Percentiles rank a stretch among this genome's conserved stretches.
Evolutionary conservation across 2,797 vertebrate species (phyloP).

Genomic region (Podargus strigoides): DNA sequence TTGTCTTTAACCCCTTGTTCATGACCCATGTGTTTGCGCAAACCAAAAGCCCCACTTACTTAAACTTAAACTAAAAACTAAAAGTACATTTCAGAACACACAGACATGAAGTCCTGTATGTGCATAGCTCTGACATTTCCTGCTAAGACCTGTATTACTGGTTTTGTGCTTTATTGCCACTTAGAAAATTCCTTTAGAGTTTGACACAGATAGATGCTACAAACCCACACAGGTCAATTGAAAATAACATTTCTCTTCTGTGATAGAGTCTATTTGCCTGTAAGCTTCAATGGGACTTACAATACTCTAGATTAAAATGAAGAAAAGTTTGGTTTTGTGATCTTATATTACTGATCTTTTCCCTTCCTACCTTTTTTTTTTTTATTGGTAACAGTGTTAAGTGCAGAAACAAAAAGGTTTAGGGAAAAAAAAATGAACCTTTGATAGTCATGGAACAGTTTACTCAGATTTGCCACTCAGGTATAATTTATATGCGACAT

Average conservation of each 20-base stretch:
- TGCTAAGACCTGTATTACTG: background rate
- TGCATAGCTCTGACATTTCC: background rate
- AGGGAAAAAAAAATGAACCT: background rate
- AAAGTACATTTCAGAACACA: background rate
- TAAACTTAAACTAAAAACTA: background rate
- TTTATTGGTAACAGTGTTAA: background rate
- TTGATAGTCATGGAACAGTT: constrained; percentile 34
- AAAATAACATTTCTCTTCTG: background rate
- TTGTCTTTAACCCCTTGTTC: background rate
- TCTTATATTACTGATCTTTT: background rate
- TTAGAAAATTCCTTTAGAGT: background rate
- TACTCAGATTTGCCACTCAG: constrained; percentile 8
- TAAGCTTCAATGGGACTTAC: background rate
- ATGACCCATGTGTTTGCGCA: background rate
- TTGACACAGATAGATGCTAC: background rate
- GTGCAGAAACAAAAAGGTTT: background rate
- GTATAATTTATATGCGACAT: background rate
- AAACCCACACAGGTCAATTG: background rate
- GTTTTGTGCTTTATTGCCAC: background rate
- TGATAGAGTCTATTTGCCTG: background rate
- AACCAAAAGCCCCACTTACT: background rate
- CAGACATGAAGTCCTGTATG: accelerated
- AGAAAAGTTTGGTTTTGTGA: background rate
- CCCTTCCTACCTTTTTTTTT: background rate
- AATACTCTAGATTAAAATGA: background rate